Conservation (phyloP, 2,113 vertebrate species). For the Geothlypis trichas region DNA sequence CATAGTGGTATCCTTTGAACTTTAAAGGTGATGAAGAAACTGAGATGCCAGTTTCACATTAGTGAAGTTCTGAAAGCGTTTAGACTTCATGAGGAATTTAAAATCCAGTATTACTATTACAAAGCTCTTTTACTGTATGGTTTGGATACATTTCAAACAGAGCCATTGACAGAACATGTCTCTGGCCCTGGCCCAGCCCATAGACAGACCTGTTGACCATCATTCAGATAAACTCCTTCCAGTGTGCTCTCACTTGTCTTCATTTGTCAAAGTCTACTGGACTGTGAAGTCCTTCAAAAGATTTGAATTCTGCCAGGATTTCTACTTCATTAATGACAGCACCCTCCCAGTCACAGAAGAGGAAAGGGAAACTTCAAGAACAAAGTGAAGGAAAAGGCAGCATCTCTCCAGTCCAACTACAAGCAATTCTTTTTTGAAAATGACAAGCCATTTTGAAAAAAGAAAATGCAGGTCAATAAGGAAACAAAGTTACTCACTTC, state of each 20-base stretch:
- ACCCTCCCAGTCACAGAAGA: background rate
- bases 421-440: background rate
- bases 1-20: background rate
- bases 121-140: background rate
- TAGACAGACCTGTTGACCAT: background rate
- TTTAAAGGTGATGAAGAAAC: background rate
- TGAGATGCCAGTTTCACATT: background rate
- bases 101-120: background rate
- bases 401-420: background rate
- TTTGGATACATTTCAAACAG: background rate
- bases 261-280: background rate
- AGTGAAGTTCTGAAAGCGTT: background rate
- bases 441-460: background rate
- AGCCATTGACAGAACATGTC: background rate
- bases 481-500: background rate
- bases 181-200: background rate
- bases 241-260: background rate
- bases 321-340: background rate
- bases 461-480: background rate
- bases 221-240: background rate
- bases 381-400: background rate
- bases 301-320: background rate
- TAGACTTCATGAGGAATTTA: background rate
- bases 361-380: background rate
- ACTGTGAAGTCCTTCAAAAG: background rate